Base-by-base conservation (phyloP, 2,888 invertebrate genomes). In the Pyrochroa serraticornis region DNA sequence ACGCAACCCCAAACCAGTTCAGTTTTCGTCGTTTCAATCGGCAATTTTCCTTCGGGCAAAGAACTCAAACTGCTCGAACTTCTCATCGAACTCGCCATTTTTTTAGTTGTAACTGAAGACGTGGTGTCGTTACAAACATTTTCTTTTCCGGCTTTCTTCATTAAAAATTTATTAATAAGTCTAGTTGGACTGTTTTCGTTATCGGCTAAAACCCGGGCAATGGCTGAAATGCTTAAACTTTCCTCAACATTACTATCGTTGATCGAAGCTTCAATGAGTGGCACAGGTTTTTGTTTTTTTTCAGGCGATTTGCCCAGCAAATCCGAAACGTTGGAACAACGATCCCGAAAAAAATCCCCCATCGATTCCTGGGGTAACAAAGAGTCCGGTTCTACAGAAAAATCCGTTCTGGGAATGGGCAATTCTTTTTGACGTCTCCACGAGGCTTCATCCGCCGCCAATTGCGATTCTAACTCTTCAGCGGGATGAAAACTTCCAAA, bases 1-100 rank as follows among this genome's bases (percentile, higher is more conserved):
- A 85, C 75, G 65, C 85, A 85, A 30, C 83, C 84, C 86, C 86
- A 87, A 9, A 84, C 81, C 5, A 87, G 66, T 60, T 85, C 82
- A 6, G 80, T 77, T 36, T 82, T 81, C 0, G 84, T 85, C 1
- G 84, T 81, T 68, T 84, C 82, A 7, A 87, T 77, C 0, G 86
- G 85, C 7, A 83, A 62, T 67, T 77, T 77, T 3, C 78, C 79
- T 54, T 75, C 72, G 3, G 74, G 71, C 34, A 79, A 64, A 47
- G 66, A 71, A 43, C 75, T 75, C 52, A 78, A 63, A 38, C 74
- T 72, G 53, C 75, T 77, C 6, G 73, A 71, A 54, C 74, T 74
- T 52, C 76, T 65, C 10, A 69, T 57, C 12, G 75, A 68, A 41
- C n/a, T n/a, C n/a, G 33, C 8, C n/a, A 35, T 7, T n/a, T 49